A percentile compares a stretch with the other conserved stretches of the same genome.
These are phyloP conservation scores for Geococcyx californianus DNA, from an alignment of 2,113 vertebrate species.

Conservation along the genomic window DNA sequence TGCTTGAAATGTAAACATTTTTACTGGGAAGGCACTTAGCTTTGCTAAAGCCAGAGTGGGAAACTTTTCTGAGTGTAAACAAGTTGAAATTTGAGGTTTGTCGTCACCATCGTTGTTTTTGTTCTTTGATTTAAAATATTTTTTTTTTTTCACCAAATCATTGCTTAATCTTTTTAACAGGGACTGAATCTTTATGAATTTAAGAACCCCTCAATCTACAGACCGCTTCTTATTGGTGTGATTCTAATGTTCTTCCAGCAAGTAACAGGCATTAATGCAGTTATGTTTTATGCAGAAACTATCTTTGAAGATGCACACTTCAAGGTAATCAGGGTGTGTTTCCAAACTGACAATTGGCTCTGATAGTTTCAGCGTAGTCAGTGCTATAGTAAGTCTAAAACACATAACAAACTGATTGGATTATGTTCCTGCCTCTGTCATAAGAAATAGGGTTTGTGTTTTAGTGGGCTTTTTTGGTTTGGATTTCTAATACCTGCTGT, in stretches of 20 bases:
- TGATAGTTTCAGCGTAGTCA: background rate
- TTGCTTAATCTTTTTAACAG: constrained; percentile 46
- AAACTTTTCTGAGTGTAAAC: background rate
- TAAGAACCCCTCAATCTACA: constrained; percentile 82
- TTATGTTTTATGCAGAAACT: constrained; percentile 93
- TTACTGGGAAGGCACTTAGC: background rate
- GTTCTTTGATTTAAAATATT: background rate
- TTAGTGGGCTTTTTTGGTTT: background rate
- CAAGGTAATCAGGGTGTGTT: constrained; percentile 71
- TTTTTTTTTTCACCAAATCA: background rate
- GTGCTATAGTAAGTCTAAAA: background rate
- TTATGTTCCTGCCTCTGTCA: background rate
- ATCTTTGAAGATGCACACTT: constrained; percentile 91
- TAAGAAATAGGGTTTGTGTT: background rate
- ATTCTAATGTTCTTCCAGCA: constrained; percentile 93
- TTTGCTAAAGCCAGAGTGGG: background rate
- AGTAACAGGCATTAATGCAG: constrained; percentile 90
- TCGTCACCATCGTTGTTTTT: background rate
- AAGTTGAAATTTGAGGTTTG: background rate
- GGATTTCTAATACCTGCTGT: background rate
- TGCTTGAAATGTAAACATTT: background rate
- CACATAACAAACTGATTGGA: background rate
- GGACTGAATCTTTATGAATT: constrained; percentile 78
- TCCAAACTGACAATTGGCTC: background rate
- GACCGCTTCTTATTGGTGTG: constrained; percentile 86